Base-by-base conservation (phyloP, 2,888 invertebrate genomes). In the Drosophila planitibia region DNA sequence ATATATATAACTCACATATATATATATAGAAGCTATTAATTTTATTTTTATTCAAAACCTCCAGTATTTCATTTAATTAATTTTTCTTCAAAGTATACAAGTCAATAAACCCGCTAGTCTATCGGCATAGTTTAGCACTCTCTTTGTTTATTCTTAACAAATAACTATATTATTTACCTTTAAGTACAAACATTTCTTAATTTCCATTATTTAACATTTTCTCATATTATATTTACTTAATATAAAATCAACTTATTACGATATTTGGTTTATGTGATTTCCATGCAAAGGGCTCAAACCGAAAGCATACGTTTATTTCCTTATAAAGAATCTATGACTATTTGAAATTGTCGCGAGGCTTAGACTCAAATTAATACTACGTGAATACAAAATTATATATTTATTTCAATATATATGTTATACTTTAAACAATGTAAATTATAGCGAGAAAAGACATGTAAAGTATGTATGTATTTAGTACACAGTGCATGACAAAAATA, bases 391-490 rank as follows among this genome's bases (percentile, higher is more conserved):
- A 62, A 73, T 70, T 68, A 69, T 74, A 71, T n/a, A 61, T 39
- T 76, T 68, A 81, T 49, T 61, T 75, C 76, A 65, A 72, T 67
- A 60, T 69, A 82, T 67, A 80, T 74, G 62, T 70, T 79, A 80
- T 75, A 77, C 66, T 76, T 69, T 74, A 76, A 70, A 67, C 39
- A 70, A 79, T 81, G 69, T 81, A 82, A 70, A 73, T 69, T 79
- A 59, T 76, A 79, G 81, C 64, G 44, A 61, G 65, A 63, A 69
- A 82, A 72, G 77, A 72, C 74, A 82, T 89, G 85, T 79, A 87
- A 82, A 78, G 69, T 87, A 76, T 83, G 68, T 83, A 81, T 87
- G 70, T 82, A 74, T 80, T 81, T 76, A 89, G 81, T 72, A 83
- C 69, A 74, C 71, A 85, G 69, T 74, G 67, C 85, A 88, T 81